Conservation (phyloP, 1,140 invertebrate genomes). For the Oncopodura yosiiana region DNA sequence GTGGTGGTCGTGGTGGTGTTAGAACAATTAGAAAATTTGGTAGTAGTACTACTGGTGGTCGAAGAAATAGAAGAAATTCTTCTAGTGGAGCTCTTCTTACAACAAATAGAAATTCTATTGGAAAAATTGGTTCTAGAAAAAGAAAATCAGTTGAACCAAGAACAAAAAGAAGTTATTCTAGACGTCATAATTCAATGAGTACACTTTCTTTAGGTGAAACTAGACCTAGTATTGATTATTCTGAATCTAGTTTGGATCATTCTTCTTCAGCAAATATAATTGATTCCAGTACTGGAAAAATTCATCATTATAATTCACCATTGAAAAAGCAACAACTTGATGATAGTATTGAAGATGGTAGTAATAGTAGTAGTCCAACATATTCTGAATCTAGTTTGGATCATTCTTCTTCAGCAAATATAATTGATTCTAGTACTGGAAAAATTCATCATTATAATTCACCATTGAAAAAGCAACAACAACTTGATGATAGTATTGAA, state of each 20-base stretch:
- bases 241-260: no score
- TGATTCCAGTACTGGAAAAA: background rate
- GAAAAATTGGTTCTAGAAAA: slow-evolving; percentile 7
- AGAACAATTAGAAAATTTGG: no score
- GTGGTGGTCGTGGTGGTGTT: no score
- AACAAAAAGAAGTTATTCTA: slow-evolving; percentile 19
- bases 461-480: background rate
- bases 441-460: background rate
- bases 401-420: no score
- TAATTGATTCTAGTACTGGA: no score
- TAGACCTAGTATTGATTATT: no score
- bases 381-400: no score
- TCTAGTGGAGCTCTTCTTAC: background rate
- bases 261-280: no score
- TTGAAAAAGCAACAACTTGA: background rate
- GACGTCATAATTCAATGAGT: background rate
- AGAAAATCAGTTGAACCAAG: slow-evolving; percentile 12
- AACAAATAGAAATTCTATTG: slow-evolving; percentile 13
- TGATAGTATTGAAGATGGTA: background rate
- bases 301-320: background rate
- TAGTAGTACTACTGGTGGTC: no score
- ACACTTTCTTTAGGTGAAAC: no score
- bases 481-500: background rate
- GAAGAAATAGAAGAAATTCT: no score
- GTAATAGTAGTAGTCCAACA: no score